Conservation (phyloP, 2,797 vertebrate species). For the Clarias pachynema region DNA sequence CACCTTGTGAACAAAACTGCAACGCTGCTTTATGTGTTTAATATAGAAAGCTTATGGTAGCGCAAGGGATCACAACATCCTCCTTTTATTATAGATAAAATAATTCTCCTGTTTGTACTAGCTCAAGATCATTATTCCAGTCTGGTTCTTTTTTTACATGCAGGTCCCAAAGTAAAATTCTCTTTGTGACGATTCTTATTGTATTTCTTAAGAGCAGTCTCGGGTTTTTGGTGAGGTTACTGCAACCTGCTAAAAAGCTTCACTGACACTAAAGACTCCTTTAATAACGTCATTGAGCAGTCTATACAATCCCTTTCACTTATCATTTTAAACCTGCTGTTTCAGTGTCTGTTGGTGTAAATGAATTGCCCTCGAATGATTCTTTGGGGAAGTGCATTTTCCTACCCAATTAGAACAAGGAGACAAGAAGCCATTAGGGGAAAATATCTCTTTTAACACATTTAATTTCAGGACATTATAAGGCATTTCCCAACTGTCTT, state of each 20-base stretch:
- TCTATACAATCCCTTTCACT: too few relatives aligned
- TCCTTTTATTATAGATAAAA: neutral
- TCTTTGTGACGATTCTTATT: neutral
- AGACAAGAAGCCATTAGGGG: too few relatives aligned
- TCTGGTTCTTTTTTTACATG: neutral
- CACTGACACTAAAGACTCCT: neutral
- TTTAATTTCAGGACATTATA: too few relatives aligned
- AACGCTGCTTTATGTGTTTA: neutral
- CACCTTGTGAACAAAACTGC: neutral
- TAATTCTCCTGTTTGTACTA: slow-evolving; percentile 1
- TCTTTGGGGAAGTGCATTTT: too few relatives aligned
- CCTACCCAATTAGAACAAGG: too few relatives aligned
- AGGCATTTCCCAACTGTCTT: too few relatives aligned
- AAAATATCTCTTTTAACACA: too few relatives aligned
- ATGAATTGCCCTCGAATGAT: too few relatives aligned
- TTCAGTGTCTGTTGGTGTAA: too few relatives aligned
- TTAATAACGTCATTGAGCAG: too few relatives aligned
- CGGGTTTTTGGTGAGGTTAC: neutral
- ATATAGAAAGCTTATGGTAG: slow-evolving; percentile 4
- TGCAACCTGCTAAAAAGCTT: neutral
- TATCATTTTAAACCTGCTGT: too few relatives aligned
- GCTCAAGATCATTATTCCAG: neutral
- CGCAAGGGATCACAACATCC: neutral
- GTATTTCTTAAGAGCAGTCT: neutral
- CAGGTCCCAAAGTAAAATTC: neutral